Evolutionary conservation across 1,140 invertebrate genomes (phyloP).

Genomic region (Teleogryllus occipitalis): DNA sequence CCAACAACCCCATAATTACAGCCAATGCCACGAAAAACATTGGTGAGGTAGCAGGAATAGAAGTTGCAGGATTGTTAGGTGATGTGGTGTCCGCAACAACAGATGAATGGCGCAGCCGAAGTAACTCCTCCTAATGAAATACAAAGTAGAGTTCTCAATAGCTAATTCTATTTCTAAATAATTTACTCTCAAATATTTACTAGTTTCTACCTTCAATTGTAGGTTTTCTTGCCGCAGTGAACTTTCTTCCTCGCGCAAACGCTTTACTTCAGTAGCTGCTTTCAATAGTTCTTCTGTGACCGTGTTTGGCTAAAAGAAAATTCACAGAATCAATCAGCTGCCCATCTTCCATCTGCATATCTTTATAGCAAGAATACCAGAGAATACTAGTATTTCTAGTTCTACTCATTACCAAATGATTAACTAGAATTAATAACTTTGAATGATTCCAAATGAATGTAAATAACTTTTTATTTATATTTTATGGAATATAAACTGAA

Average conservation of each 20-base stretch:
- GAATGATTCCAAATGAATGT: too few species aligned
- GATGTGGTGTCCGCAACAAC: slow-evolving; percentile 25
- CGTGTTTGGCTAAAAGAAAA: slow-evolving; percentile 24
- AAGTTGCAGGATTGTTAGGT: slow-evolving; percentile 25
- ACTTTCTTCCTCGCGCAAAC: slow-evolving; percentile 64
- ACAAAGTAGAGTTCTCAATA: not conserved
- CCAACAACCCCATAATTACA: slow-evolving; percentile 35
- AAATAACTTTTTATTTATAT: too few species aligned
- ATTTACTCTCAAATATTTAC: not conserved
- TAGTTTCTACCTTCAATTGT: slow-evolving; percentile 57
- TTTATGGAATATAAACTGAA: too few species aligned
- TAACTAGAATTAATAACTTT: too few species aligned
- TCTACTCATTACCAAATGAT: too few species aligned
- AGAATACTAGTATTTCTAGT: too few species aligned
- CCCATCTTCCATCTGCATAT: too few species aligned
- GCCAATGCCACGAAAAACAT: slow-evolving; percentile 38
- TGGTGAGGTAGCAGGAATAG: slow-evolving; percentile 27
- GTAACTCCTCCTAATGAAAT: slow-evolving; percentile 29
- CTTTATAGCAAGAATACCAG: too few species aligned
- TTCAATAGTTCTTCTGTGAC: slow-evolving; percentile 51
- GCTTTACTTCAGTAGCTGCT: slow-evolving; percentile 61
- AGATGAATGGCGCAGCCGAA: slow-evolving; percentile 25
- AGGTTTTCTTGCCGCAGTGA: slow-evolving; percentile 72
- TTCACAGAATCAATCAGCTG: not conserved
- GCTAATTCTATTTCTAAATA: not conserved